Evolutionary conservation across 2,797 vertebrate species (phyloP).

Genomic region (Halcyon badia): DNA sequence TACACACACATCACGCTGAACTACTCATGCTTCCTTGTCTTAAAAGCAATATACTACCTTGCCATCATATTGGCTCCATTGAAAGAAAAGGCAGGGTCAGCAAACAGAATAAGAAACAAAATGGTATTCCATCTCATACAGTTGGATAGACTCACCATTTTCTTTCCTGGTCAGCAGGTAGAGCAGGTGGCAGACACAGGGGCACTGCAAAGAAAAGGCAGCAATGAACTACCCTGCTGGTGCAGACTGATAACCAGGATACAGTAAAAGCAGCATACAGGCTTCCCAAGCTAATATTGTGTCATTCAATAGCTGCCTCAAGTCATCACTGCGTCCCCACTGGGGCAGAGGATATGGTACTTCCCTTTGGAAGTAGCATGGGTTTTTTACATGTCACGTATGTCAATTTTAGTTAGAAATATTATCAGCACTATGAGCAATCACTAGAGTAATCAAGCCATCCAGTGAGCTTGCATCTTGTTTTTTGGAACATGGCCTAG

Average conservation of each 20-base stretch:
- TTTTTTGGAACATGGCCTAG: background rate
- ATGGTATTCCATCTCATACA: background rate
- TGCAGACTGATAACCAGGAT: background rate
- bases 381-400: background rate
- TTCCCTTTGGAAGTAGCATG: background rate
- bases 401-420: background rate
- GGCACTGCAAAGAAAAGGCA: constrained; percentile 85
- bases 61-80: background rate
- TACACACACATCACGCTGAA: background rate
- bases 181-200: constrained; percentile 90
- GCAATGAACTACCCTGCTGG: background rate
- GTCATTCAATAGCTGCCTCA: background rate
- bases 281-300: background rate
- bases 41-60: background rate
- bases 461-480: background rate
- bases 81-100: background rate
- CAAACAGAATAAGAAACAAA: background rate
- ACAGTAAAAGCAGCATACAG: background rate
- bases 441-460: background rate
- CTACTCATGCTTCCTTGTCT: background rate
- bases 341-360: background rate
- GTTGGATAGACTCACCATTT: constrained; percentile 83
- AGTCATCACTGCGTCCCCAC: background rate
- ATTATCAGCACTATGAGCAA: background rate
- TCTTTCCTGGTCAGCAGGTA: constrained; percentile 93